phyloP scores from a whole-genome alignment of 2,888 invertebrate species.

The Ariolimax columbianus region DNA sequence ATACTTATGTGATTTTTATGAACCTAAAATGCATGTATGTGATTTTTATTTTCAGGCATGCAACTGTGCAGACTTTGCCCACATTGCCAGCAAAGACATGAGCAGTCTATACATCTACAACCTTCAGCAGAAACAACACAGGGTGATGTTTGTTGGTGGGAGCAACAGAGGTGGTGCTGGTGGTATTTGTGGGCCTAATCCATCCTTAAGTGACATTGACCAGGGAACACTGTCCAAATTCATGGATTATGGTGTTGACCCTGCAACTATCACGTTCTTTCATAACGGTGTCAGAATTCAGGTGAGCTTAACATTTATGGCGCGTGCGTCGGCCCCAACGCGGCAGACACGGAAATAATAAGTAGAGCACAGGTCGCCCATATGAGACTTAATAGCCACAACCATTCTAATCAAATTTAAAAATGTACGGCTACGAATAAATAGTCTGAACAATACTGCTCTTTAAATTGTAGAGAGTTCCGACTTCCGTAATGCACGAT shows the following conservation, averaged over 20 bases:
- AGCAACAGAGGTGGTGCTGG: background rate
- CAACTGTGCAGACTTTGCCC: conserved; percentile 66
- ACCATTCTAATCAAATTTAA: no score
- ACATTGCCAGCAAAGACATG: conserved; percentile 59
- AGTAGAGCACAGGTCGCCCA: no score
- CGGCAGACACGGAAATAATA: no score
- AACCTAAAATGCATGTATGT: no score
- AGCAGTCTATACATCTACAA: conserved; percentile 43
- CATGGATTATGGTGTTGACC: conserved; percentile 60
- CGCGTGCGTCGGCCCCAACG: no score
- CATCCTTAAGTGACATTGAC: conserved; percentile 41
- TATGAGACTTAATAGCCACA: no score
- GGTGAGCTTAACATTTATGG: no score
- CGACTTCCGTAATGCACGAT: no score
- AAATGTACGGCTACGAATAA: no score
- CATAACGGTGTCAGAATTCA: conserved; percentile 47
- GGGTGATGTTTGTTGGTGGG: background rate
- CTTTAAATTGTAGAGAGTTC: no score
- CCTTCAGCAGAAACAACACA: conserved; percentile 30
- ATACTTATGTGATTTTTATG: no score
- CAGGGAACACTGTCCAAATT: conserved; percentile 27
- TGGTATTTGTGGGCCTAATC: background rate
- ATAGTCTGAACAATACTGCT: no score
- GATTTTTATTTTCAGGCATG: conserved; percentile 76
- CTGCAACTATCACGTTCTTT: conserved; percentile 54